These are phyloP conservation scores for Ooceraea biroi DNA, from an alignment of 1,140 invertebrate genomes.

Conservation along the genomic window DNA sequence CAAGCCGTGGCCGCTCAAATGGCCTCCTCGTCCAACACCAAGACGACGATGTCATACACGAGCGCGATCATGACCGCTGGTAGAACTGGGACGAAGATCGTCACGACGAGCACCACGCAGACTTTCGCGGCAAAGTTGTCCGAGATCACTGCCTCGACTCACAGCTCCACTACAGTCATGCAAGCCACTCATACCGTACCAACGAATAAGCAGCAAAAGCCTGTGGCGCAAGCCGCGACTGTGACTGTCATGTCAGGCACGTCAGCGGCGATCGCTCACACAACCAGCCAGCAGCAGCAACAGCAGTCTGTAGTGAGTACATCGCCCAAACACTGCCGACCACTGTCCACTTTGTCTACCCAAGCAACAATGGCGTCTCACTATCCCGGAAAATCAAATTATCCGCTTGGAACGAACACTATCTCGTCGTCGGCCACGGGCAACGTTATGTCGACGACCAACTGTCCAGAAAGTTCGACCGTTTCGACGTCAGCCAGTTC, in stretches of 20 bases:
- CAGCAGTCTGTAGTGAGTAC: constrained; percentile 79
- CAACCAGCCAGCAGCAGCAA: constrained; percentile 76
- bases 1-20: constrained; percentile 83
- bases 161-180: constrained; percentile 76
- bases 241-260: constrained; percentile 74
- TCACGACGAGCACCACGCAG: constrained; percentile 85
- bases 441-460: constrained; percentile 61
- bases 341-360: constrained; percentile 86
- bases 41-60: constrained; percentile 89
- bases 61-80: constrained; percentile 88
- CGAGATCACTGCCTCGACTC: constrained; percentile 84
- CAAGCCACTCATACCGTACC: constrained; percentile 76
- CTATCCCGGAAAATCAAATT: constrained; percentile 82
- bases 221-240: constrained; percentile 66
- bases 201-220: constrained; percentile 73
- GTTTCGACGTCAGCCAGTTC: constrained; percentile 66
- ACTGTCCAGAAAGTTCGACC: constrained; percentile 66
- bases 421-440: constrained; percentile 66
- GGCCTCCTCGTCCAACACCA: constrained; percentile 86
- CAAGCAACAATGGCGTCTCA: constrained; percentile 81
- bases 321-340: constrained; percentile 87
- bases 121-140: constrained; percentile 89
- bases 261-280: constrained; percentile 74
- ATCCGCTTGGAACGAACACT: constrained; percentile 72
- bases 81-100: constrained; percentile 84